Evolutionary conservation across 30 jellyfish, hydroid and myxozoan species (phyloP).

Genomic region (Nemopilema nomurai): DNA sequence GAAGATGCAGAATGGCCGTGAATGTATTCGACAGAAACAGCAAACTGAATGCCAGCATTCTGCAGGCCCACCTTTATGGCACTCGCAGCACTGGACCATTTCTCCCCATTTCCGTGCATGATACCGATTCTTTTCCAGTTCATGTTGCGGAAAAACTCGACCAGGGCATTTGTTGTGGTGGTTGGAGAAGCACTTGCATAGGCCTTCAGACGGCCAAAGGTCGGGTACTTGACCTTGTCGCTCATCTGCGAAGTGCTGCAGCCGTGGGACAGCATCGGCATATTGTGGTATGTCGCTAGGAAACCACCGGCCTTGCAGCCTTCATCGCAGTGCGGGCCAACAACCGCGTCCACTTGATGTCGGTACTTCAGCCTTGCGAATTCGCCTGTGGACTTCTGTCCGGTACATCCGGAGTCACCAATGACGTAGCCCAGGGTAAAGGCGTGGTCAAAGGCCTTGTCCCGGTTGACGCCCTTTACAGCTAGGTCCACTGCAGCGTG

Average conservation of each 20-base stretch:
- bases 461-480: slow-evolving; percentile 6
- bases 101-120: slow-evolving; percentile 52
- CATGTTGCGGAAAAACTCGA: slow-evolving; percentile 47
- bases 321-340: slow-evolving; percentile 83
- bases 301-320: slow-evolving; percentile 71
- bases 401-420: slow-evolving; percentile 68
- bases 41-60: slow-evolving; percentile 13
- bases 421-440: slow-evolving; percentile 16
- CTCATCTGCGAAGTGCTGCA: slow-evolving; percentile 66
- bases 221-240: slow-evolving; percentile 67
- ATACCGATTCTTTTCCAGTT: slow-evolving; percentile 74
- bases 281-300: slow-evolving; percentile 61
- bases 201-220: slow-evolving; percentile 80
- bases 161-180: slow-evolving; percentile 48
- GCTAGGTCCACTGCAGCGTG: slow-evolving; percentile 64
- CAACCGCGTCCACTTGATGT: slow-evolving; percentile 49
- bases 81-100: slow-evolving; percentile 59
- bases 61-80: slow-evolving; percentile 16
- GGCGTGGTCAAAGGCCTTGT: slow-evolving; percentile 3
- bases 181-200: slow-evolving; percentile 70
- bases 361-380: slow-evolving; percentile 46
- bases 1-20: slow-evolving; percentile 21
- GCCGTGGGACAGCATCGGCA: slow-evolving; percentile 55
- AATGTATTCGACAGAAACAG: slow-evolving; percentile 29
- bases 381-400: slow-evolving; percentile 51